Base-by-base conservation (phyloP, 1,140 invertebrate species). In the Olivierus martensii region DNA sequence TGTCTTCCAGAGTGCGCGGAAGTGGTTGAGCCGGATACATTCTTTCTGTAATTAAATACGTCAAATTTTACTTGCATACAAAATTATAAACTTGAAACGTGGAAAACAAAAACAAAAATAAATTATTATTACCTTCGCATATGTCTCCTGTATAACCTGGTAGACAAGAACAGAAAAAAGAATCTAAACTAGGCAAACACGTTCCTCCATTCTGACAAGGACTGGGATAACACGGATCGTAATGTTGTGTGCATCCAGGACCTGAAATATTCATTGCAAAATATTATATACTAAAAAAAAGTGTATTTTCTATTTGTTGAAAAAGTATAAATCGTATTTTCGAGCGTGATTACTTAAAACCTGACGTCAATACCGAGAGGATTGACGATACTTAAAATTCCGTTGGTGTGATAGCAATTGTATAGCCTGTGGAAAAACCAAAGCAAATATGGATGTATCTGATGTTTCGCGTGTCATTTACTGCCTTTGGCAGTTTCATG, bases 191-290 rank as follows among this genome's bases (percentile, higher is more conserved):
- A 61, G 76, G 81, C 78, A 79, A 82, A 63, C 81, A 84, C 22
- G 79, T 82, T 28, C 81, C 81, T 35, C 81, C 81, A 60, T 83
- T 79, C 48, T 76, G 75, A 61, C 82, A 86, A 1, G 82, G 83
- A 63, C 79, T 79, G 43, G 76, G 80, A 63, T 78, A 82, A 67
- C 84, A 87, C 41, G 77, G 76, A 78, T 82, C 60, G 41, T 56
- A 56, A 38, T 64, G 60, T 36, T 58, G 59, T 15, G 74, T 69
- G 65, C 79, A 82, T 63, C 79, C 75, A 39, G 75, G 72, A 46
- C 53, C 55, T 60, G 17, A 4, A 51, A 42, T 22, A 22, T 18
- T 18, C 9, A 43, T 43, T 22, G 4, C 41, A 43, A 18, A 22
- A 46, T 18, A 15, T 15, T 15, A 46, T 6, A 3, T 28, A 45